Evolutionary conservation across 2,888 invertebrate genomes (phyloP), one percentile per base, ranked within the genome.

Genomic region (Hirudinaria manillensis): DNA sequence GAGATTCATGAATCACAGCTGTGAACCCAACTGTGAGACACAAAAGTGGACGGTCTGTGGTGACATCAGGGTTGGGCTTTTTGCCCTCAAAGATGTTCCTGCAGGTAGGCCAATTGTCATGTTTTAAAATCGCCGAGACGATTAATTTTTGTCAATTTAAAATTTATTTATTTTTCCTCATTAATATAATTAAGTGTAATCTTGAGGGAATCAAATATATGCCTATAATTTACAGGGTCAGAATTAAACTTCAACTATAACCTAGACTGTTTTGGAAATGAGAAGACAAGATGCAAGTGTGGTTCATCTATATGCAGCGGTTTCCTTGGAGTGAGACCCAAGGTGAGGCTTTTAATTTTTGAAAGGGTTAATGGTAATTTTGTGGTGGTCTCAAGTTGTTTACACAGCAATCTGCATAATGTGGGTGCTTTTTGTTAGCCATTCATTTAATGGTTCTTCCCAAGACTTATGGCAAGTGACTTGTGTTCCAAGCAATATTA

Each of bases 201-300:
- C 10, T 4, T 45, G 45, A 10, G 1, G 45, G 45, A 45, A 36
- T 36, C 10, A 10, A 36, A 36, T 36, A 6, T 6, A 45, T 45
- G 45, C 45, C 45, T 45, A 16, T 45, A 16, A 45, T 61, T n/a
- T 27, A 4, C 68, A 68, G 91, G 91, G 74, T 89, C 91, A 32
- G 97, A 98, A 85, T 87, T 98, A 72, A 96, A 95, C 0, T 97
- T 97, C 85, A 95, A 97, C 87, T 97, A 97, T 84, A 92, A 95
- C 84, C 87, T 97, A 83, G 92, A 93, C 81, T 90, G 89, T 83
- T 90, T 89, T 82, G 87, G 87, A 24, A 89, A 92, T 79, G 91
- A 92, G 78, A 92, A 92, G 86, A 93, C 92, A 80, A 89, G 89
- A 0, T 97, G 97, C 83, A 87, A 90, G 79, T 97, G 97, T 83